Percentiles rank a stretch among this genome's conserved stretches.
These are phyloP conservation scores for Numenius phaeopus DNA, from an alignment of 2,797 vertebrate species.

Conservation along the genomic window DNA sequence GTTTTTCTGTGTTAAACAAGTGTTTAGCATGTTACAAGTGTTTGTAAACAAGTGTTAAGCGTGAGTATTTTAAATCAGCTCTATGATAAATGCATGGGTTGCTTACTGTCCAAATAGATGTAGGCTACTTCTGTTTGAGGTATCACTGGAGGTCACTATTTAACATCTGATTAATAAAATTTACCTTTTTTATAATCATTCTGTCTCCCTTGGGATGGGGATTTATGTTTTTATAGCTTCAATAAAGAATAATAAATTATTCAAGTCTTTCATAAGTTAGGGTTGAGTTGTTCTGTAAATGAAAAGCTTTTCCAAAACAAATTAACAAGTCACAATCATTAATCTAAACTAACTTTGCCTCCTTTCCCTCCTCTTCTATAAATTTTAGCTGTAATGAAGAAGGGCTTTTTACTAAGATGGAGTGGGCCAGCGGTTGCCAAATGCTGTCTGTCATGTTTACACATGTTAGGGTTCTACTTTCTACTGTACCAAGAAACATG, in stretches of 20 bases:
- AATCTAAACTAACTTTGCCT: background rate
- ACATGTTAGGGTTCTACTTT: background rate
- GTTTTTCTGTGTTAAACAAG: too few species aligned
- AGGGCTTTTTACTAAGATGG: background rate
- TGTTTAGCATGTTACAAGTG: too few species aligned
- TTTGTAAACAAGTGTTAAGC: background rate
- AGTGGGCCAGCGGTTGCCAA: background rate
- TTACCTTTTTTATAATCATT: background rate
- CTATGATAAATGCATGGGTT: background rate
- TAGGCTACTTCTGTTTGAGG: background rate
- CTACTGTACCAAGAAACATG: background rate
- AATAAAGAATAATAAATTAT: background rate
- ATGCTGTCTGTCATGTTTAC: background rate
- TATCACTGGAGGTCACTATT: background rate
- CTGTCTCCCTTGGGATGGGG: background rate
- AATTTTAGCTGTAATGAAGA: background rate
- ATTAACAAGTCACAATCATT: background rate
- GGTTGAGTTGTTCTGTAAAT: background rate
- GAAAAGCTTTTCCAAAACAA: background rate
- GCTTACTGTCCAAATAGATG: background rate
- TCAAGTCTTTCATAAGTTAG: background rate
- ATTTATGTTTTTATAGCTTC: background rate
- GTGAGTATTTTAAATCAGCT: background rate
- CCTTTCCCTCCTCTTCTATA: background rate
- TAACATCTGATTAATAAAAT: background rate